These are phyloP conservation scores for Siphlonurus alternatus DNA, from an alignment of 2,888 invertebrate genomes.

Conservation along the genomic window DNA sequence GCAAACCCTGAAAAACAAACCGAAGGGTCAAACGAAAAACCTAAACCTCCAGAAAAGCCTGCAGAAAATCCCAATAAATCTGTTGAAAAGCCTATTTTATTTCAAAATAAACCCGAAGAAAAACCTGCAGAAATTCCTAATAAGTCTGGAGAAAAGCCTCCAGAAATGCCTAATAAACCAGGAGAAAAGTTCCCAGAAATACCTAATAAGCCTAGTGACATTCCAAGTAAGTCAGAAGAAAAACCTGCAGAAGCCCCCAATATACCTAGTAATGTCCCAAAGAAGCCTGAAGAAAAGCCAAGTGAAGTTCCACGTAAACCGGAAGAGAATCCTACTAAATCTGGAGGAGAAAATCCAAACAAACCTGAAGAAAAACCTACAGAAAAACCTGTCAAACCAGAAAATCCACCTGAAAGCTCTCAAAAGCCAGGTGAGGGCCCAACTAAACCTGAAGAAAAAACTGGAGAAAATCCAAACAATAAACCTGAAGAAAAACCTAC, in stretches of 20 bases:
- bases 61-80: too few relatives aligned
- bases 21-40: too few relatives aligned
- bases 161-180: background rate
- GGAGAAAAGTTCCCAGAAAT: background rate
- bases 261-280: background rate
- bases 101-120: background rate
- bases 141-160: background rate
- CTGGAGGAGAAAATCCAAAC: too few relatives aligned
- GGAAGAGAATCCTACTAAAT: background rate
- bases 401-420: background rate
- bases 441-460: background rate
- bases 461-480: too few relatives aligned
- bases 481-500: too few relatives aligned
- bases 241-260: background rate
- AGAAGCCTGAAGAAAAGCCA: background rate
- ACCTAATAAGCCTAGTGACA: background rate
- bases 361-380: too few relatives aligned
- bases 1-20: too few relatives aligned
- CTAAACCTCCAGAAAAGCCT: too few relatives aligned
- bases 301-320: background rate
- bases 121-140: too few relatives aligned
- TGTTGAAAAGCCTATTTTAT: background rate
- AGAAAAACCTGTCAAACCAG: background rate
- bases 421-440: too few relatives aligned
- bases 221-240: background rate